Evolutionary conservation across 2,888 invertebrate genomes (phyloP), one percentile per base, ranked within the genome.

Genomic region (Amphipyra berbera): DNA sequence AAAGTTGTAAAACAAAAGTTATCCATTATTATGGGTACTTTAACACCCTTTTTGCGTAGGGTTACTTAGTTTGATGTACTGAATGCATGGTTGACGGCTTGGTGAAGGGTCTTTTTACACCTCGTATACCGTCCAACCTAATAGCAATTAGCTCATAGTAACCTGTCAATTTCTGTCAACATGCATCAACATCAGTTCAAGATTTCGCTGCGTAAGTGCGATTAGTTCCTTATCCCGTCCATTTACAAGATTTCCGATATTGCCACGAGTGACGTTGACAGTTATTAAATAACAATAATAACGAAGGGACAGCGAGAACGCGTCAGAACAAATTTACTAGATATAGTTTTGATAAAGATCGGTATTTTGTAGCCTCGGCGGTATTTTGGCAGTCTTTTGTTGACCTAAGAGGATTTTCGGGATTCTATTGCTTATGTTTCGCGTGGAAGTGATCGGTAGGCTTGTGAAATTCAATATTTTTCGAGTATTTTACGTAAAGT

Each of bases 271-370:
- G 73, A 76, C 53, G 14, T 44, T 68, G 68, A 68, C 68, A 60
- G 49, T 73, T 62, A 76, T 76, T 58, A 49, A 62, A 73, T 76
- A 63, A 75, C 27, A 57, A 66, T 41, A 54, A 38, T 35, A 62
- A 60, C 52, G 53, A 48, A 55, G 50, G 47, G 15, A 41, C 27
- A 15, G 12, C n/a, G n/a, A 46, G 13, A 57, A 33, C 10, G 7
- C 55, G 62, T 58, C 56, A 13, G 41, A n/a, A 68, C 35, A 55
- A 56, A 66, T 68, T 46, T 14, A 35, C 42, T 15, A 30, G 1
- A 45, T 1, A 62, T 56, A 46, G 21, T 45, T 46, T 45, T 46
- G 45, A 53, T 59, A 68, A 14, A 15, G 41, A 58, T 61, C 48
- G 55, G 48, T 13, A 46, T 59, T 48, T 63, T 55, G 55, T 42